Conservation (phyloP, 2,888 invertebrate species). For the Megamerina dolium region DNA sequence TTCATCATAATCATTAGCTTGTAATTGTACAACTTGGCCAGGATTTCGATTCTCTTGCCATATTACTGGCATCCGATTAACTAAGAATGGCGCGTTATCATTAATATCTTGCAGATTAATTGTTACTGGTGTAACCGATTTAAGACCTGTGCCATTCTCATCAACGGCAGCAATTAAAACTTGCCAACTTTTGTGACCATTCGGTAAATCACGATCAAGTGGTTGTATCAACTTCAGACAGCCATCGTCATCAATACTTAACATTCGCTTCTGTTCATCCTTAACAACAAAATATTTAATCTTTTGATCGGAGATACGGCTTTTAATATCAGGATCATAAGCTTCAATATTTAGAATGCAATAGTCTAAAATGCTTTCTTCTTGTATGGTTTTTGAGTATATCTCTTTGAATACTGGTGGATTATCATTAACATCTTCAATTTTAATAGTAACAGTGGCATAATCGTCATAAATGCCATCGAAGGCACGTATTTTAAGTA, state of each 20-base stretch:
- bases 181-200: slow-evolving; percentile 77
- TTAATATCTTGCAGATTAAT: slow-evolving; percentile 76
- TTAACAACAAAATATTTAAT: slow-evolving; percentile 72
- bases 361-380: slow-evolving; percentile 63
- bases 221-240: slow-evolving; percentile 61
- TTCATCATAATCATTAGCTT: slow-evolving; percentile 76
- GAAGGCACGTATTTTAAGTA: slow-evolving; percentile 73
- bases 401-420: slow-evolving; percentile 75
- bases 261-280: slow-evolving; percentile 62
- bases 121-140: slow-evolving; percentile 63
- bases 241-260: slow-evolving; percentile 68
- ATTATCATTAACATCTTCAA: slow-evolving; percentile 90
- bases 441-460: slow-evolving; percentile 75
- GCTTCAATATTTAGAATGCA: slow-evolving; percentile 68
- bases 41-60: slow-evolving; percentile 76
- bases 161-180: slow-evolving; percentile 70
- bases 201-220: slow-evolving; percentile 83
- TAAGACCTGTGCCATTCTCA: slow-evolving; percentile 61
- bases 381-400: slow-evolving; percentile 67
- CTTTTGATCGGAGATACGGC: slow-evolving; percentile 67
- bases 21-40: slow-evolving; percentile 63
- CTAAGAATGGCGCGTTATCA: slow-evolving; percentile 86
- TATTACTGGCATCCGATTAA: slow-evolving; percentile 72
- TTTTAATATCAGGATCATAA: slow-evolving; percentile 80
- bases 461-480: slow-evolving; percentile 80